Evolutionary conservation across 2,888 invertebrate species (phyloP).

Genomic region (Danaus chrysippus): DNA sequence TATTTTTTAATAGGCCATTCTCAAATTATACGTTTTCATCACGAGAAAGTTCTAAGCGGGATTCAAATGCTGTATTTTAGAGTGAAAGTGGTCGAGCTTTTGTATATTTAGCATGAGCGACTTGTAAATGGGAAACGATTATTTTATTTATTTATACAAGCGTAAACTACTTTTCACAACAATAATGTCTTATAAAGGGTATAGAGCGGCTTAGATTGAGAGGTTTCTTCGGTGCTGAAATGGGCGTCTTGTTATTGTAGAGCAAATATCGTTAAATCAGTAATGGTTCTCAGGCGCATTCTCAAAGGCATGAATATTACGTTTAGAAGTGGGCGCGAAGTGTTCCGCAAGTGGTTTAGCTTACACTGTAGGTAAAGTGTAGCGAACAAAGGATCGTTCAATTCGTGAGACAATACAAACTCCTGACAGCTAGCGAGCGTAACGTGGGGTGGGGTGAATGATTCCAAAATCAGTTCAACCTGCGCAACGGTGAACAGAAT

Average conservation of each 20-base stretch:
- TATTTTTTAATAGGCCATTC: constrained; percentile 55
- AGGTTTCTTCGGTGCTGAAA: constrained; percentile 50
- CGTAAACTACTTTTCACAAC: constrained; percentile 13
- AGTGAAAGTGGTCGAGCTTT: constrained; percentile 56
- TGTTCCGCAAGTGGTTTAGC: constrained; percentile 57
- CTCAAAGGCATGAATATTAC: constrained; percentile 53
- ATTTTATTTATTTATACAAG: constrained; percentile 20
- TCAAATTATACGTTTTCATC: constrained; percentile 65
- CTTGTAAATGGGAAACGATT: constrained; percentile 16
- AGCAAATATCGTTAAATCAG: constrained; percentile 59
- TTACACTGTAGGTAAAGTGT: constrained; percentile 64
- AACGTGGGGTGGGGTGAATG: constrained; percentile 71
- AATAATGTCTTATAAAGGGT: constrained; percentile 23
- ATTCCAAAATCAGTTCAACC: constrained; percentile 65
- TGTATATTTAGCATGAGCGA: constrained; percentile 25
- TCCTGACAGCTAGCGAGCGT: constrained; percentile 61
- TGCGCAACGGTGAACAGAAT: constrained; percentile 37
- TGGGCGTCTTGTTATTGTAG: constrained; percentile 53
- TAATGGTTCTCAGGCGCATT: constrained; percentile 48
- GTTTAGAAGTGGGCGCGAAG: constrained; percentile 63
- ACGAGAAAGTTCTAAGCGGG: constrained; percentile 62
- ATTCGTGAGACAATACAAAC: constrained; percentile 62
- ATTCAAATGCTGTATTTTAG: constrained; percentile 52
- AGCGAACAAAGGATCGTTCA: constrained; percentile 72
- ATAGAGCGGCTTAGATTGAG: constrained; percentile 42